Conservation (phyloP, 2,797 vertebrate species). For the Gallirallus australis region DNA sequence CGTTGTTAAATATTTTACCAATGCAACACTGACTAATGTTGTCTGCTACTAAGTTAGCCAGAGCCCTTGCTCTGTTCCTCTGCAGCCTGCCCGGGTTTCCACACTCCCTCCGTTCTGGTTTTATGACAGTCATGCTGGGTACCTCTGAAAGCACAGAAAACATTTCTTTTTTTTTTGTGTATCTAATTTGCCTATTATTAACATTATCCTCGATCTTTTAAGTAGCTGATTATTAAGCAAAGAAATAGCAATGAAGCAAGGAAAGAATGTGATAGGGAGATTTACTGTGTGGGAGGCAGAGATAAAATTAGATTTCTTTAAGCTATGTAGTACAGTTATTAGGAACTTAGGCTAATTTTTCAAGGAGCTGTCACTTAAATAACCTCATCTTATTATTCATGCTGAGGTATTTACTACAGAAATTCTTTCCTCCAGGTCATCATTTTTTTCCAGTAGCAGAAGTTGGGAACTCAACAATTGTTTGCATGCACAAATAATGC, state of each 20-base stretch:
- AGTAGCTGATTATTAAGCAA: constrained; percentile 65
- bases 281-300: constrained; percentile 64
- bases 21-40: not conserved
- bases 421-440: constrained; percentile 46
- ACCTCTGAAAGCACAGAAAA: constrained; percentile 21
- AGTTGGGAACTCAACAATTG: constrained; percentile 39
- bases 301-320: constrained; percentile 76
- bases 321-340: constrained; percentile 63
- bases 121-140: constrained; percentile 3
- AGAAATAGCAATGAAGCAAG: constrained; percentile 58
- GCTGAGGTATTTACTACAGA: constrained; percentile 64
- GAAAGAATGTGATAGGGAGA: constrained; percentile 57
- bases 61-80: not conserved
- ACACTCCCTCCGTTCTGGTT: not conserved
- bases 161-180: constrained; percentile 30
- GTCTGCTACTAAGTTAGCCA: not conserved
- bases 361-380: constrained; percentile 56
- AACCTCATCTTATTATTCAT: constrained; percentile 66
- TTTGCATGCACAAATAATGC: constrained; percentile 25
- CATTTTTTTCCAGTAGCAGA: constrained; percentile 37
- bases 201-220: constrained; percentile 59
- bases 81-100: not conserved
- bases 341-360: constrained; percentile 67
- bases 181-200: constrained; percentile 66
- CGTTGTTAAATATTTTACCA: constrained; percentile 15